A percentile compares a stretch with the other conserved stretches of the same genome.
Conservation (phyloP, 2,113 vertebrate species). For the Eubucco bourcierii region DNA sequence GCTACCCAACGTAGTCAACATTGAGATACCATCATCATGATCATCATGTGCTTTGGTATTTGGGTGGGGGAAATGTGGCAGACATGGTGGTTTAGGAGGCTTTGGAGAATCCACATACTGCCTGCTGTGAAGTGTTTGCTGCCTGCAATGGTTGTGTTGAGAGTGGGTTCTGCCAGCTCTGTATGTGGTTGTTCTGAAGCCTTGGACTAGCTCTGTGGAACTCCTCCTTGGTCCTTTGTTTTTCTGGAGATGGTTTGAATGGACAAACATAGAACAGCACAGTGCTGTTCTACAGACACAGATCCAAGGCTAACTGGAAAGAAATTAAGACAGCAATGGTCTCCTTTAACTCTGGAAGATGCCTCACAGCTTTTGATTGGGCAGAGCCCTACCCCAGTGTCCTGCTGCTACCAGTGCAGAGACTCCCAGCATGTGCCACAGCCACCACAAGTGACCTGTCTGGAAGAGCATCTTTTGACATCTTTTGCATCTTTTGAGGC, state of each 20-base stretch:
- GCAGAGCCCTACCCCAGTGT: too few relatives aligned
- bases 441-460: too few relatives aligned
- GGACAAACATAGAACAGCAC: too few relatives aligned
- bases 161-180: neutral
- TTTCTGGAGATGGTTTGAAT: neutral
- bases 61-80: neutral
- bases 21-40: neutral
- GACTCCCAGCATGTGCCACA: too few relatives aligned
- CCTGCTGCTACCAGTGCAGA: too few relatives aligned
- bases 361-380: too few relatives aligned
- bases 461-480: too few relatives aligned
- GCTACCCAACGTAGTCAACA: neutral
- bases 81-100: accelerated
- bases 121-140: neutral
- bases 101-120: neutral
- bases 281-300: too few relatives aligned
- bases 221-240: neutral
- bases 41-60: neutral
- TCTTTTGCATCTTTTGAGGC: too few relatives aligned
- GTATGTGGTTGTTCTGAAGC: neutral
- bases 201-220: neutral
- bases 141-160: neutral
- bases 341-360: too few relatives aligned
- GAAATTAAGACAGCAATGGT: too few relatives aligned
- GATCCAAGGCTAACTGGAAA: too few relatives aligned